These are phyloP conservation scores for Oostethus manadensis DNA, from an alignment of 2,113 vertebrate genomes.

Conservation along the genomic window DNA sequence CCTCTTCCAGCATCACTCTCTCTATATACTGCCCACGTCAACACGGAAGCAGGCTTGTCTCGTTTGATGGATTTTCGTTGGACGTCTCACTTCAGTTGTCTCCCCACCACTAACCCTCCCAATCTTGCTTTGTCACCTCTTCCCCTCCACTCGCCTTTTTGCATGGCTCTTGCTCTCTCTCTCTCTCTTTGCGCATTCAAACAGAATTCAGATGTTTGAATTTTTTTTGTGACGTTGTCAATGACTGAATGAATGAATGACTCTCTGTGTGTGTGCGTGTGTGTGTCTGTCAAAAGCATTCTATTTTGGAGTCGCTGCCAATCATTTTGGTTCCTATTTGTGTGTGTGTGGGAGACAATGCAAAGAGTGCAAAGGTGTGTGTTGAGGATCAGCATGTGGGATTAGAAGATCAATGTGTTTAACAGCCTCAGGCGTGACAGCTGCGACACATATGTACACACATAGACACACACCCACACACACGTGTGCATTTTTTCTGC, in stretches of 20 bases:
- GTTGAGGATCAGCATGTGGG: slow-evolving; percentile 27
- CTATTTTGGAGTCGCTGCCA: slow-evolving; percentile 29
- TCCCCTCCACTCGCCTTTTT: slow-evolving; percentile 30
- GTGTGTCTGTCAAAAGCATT: not conserved
- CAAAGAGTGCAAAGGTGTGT: slow-evolving; percentile 40
- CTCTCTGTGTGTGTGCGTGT: slow-evolving; percentile 11
- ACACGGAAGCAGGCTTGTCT: slow-evolving; percentile 43
- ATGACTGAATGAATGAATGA: slow-evolving; percentile 27
- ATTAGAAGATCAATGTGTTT: slow-evolving; percentile 40
- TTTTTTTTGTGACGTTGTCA: slow-evolving; percentile 32
- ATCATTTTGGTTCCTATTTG: slow-evolving; percentile 17
- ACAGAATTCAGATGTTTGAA: slow-evolving; percentile 45
- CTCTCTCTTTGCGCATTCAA: slow-evolving; percentile 41
- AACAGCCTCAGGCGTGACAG: slow-evolving; percentile 45
- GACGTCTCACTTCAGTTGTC: slow-evolving; percentile 45
- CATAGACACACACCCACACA: slow-evolving; percentile 19
- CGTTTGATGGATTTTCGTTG: slow-evolving; percentile 50
- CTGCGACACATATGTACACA: slow-evolving; percentile 36
- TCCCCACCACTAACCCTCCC: slow-evolving; percentile 14
- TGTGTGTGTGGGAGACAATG: slow-evolving; percentile 22
- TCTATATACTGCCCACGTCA: slow-evolving; percentile 10
- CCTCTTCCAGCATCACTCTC: slow-evolving; percentile 17
- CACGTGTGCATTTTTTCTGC: slow-evolving; percentile 11
- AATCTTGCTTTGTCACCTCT: slow-evolving; percentile 30
- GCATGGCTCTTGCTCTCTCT: slow-evolving; percentile 22